These are phyloP conservation scores for Trachelus iudaicus DNA, from an alignment of 2,888 invertebrate species.

Conservation along the genomic window DNA sequence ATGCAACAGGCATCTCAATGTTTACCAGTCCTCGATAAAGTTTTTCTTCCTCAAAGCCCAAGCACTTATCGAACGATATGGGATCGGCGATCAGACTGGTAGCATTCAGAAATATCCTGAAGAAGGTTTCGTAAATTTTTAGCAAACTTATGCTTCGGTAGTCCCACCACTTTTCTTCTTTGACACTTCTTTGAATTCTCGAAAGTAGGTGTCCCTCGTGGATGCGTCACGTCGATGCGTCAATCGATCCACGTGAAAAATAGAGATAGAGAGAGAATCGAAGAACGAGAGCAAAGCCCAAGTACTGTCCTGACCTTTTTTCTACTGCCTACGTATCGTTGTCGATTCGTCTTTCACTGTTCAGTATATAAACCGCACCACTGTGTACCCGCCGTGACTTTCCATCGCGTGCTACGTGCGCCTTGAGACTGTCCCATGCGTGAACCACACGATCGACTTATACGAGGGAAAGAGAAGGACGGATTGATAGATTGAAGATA, in stretches of 20 bases:
- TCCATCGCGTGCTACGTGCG: slow-evolving; percentile 27
- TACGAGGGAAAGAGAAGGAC: slow-evolving; percentile 16
- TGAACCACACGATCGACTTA: slow-evolving; percentile 28
- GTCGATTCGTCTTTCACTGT: neutral
- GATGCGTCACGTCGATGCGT: neutral
- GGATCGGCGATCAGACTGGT: neutral
- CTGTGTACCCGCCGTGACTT: neutral
- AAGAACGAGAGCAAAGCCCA: neutral
- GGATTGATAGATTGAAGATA: neutral
- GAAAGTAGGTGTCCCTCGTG: neutral
- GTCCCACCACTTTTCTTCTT: neutral
- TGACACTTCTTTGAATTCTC: neutral
- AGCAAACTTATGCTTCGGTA: neutral
- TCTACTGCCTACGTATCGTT: neutral
- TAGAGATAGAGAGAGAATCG: neutral
- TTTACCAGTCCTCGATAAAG: neutral
- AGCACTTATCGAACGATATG: neutral
- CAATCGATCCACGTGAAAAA: neutral
- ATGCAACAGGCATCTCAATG: neutral
- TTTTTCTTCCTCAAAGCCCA: neutral
- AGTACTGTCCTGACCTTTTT: neutral
- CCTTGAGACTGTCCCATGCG: slow-evolving; percentile 35
- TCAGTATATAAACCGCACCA: neutral
- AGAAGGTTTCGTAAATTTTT: neutral
- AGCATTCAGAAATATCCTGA: neutral